Evolutionary conservation across 2,797 vertebrate genomes (phyloP), one percentile per base, ranked within the genome.

Genomic region (Fringilla coelebs): DNA sequence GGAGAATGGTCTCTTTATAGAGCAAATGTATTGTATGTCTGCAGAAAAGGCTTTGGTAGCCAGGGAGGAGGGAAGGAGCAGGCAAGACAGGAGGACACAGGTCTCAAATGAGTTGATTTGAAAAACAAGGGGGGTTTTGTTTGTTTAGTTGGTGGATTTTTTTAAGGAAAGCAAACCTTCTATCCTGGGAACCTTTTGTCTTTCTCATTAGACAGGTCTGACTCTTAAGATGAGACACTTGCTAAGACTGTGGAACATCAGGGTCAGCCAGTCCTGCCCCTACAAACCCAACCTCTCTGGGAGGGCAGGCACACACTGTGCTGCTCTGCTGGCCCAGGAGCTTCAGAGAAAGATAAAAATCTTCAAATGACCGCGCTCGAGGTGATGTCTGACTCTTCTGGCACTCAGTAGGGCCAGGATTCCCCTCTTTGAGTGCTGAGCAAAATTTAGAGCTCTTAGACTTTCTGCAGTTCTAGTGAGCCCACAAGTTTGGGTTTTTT

Each of bases 1-100:
- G 61, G 88, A 96, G 94, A 96, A 95, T 91, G 88, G 85, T 87
- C 49, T 60, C 94, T 95, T 94, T 92, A 86, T 93, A 80, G 89
- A 67, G 48, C 93, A 61, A 58, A 34, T 38, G 80, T 90, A 82
- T 91, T 93, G 57, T 68, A 10, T 93, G 89, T 96, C 93, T 95
- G 83, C 36, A 94, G 67, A 41, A 90, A 86, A 73, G 70, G 81
- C 71, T 91, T 40, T 87, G 65, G 73, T 45, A 63, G 77, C 55
- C 67, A 43, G 67, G 3, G 25, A 71, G 80, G 52, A 76, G 70
- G 45, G 51, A 88, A 89, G 68, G 62, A 88, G 19, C 48, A 85
- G 85, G 41, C 24, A 4, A 57, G 57, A 86, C 60, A 57, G 74
- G 63, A 88, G 57, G 51, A 91, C 63, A 8, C 0, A 45, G 32